These are phyloP conservation scores for Phania funesta DNA, from an alignment of 2,888 invertebrate species.

Conservation along the genomic window DNA sequence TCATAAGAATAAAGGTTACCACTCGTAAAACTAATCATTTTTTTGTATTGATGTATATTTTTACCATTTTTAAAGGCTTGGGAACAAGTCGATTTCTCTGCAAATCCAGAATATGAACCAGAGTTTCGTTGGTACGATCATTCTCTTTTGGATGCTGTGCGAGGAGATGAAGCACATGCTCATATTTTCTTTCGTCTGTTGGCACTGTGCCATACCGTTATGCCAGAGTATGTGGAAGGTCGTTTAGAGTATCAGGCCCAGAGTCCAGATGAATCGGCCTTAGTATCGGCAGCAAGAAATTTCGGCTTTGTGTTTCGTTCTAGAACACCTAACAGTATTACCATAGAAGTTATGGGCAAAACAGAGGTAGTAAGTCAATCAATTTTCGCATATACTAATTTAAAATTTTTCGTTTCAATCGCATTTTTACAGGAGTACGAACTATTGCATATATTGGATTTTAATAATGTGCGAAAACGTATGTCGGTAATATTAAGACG, in stretches of 20 bases:
- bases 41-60: not conserved
- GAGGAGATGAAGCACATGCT: slow-evolving; percentile 86
- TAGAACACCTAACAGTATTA: slow-evolving; percentile 94
- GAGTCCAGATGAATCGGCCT: slow-evolving; percentile 98
- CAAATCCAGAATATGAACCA: slow-evolving; percentile 94
- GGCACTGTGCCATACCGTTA: slow-evolving; percentile 98
- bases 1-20: not conserved
- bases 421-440: slow-evolving; percentile 90
- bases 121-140: slow-evolving; percentile 97
- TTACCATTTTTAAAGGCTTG: slow-evolving; percentile 82
- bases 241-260: slow-evolving; percentile 88
- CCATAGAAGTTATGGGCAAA: slow-evolving; percentile 92
- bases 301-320: slow-evolving; percentile 99
- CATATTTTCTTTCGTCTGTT: slow-evolving; percentile 95
- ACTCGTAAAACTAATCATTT: not conserved
- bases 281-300: slow-evolving; percentile 98
- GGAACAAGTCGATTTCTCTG: slow-evolving; percentile 94
- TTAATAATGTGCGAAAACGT: slow-evolving; percentile 98
- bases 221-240: slow-evolving; percentile 95
- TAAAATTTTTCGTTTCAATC: not conserved
- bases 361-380: slow-evolving; percentile 83
- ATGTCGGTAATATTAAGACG: slow-evolving; percentile 97
- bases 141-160: slow-evolving; percentile 90
- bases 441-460: slow-evolving; percentile 97
- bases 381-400: not conserved